Conservation (phyloP, 2,888 invertebrate species). For the Drosophila subquinaria region DNA sequence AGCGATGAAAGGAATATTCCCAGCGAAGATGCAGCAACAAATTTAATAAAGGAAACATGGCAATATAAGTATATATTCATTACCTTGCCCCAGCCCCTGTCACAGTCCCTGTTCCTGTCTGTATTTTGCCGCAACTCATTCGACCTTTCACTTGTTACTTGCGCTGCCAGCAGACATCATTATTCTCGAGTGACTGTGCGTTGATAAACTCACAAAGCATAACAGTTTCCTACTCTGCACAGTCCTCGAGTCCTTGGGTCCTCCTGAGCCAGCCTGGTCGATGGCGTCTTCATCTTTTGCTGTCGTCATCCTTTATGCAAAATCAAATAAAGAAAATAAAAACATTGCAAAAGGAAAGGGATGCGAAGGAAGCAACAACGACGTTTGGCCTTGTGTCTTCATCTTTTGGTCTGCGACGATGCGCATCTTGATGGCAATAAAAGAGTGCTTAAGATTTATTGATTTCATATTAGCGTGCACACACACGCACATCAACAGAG, state of each 20-base stretch:
- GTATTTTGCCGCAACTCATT: constrained; percentile 1
- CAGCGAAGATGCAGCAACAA: constrained; percentile 35
- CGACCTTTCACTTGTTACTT: constrained; percentile 48
- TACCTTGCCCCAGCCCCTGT: constrained; percentile 4
- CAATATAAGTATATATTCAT: constrained; percentile 41
- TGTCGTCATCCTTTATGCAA: constrained; percentile 74
- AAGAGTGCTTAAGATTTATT: constrained; percentile 72
- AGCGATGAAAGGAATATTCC: constrained; percentile 22
- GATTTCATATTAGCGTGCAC: constrained; percentile 70
- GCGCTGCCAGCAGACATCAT: constrained; percentile 69
- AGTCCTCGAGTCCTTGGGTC: neutral
- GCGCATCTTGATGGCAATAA: constrained; percentile 58
- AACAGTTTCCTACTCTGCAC: constrained; percentile 34
- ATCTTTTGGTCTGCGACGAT: constrained; percentile 42
- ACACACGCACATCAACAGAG: constrained; percentile 19
- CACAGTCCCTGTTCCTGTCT: neutral
- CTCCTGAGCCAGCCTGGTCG: constrained; percentile 11
- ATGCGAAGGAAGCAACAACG: constrained; percentile 6
- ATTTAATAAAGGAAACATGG: constrained; percentile 61
- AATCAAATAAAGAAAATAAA: constrained; percentile 70
- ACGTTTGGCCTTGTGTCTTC: constrained; percentile 29
- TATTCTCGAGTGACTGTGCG: constrained; percentile 71
- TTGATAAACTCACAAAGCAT: constrained; percentile 76
- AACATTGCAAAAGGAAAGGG: constrained; percentile 32
- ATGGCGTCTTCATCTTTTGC: constrained; percentile 33